Conservation (phyloP, 2,797 vertebrate genomes). For the Anguilla megastoma region DNA sequence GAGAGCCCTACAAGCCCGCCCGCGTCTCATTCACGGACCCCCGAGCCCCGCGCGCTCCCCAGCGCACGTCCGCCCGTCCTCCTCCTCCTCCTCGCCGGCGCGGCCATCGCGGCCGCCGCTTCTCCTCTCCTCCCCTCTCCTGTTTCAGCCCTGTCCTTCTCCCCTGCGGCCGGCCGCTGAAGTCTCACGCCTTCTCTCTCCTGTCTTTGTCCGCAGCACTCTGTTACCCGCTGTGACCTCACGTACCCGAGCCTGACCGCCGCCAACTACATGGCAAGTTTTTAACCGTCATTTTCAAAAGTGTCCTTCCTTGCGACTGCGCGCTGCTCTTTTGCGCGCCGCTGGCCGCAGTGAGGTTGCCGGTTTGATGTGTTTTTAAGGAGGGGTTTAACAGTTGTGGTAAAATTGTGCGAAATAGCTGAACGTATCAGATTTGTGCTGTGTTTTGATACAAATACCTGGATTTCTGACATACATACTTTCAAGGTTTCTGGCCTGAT, state of each 20-base stretch:
- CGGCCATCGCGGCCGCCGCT: neutral
- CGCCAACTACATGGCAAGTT: conserved; percentile 9
- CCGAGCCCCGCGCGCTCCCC: neutral
- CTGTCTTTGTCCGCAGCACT: conserved; percentile 11
- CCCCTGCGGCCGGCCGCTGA: neutral
- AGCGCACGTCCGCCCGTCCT: neutral
- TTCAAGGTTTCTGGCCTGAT: neutral
- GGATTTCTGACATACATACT: neutral
- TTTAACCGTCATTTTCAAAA: neutral
- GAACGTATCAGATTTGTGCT: neutral
- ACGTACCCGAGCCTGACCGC: conserved; percentile 1
- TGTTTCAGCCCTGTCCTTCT: neutral
- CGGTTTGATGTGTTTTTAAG: neutral
- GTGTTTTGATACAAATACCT: neutral
- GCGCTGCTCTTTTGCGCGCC: neutral
- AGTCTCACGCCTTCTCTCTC: neutral
- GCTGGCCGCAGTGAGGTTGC: neutral
- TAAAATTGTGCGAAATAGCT: neutral
- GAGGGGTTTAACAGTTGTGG: neutral
- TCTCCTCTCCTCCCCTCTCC: neutral
- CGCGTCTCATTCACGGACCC: neutral
- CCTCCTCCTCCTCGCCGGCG: neutral
- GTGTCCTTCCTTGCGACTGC: neutral
- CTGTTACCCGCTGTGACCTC: conserved; percentile 7
- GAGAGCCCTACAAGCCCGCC: neutral